phyloP scores from a whole-genome alignment of 2,888 invertebrate species.

The Arrhopalites spinosus region DNA sequence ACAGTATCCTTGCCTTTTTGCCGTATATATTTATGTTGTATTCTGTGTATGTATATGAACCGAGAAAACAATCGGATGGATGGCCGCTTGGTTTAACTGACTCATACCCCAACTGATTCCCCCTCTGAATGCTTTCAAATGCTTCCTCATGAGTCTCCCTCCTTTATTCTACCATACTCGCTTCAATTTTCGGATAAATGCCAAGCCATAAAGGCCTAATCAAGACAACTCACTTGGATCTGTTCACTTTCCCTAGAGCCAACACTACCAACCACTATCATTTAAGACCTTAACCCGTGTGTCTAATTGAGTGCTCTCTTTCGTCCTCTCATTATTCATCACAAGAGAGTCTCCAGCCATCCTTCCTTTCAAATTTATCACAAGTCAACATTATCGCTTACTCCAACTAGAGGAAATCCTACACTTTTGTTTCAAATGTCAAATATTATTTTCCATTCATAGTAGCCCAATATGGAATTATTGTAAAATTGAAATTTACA shows the following conservation, averaged over 20 bases:
- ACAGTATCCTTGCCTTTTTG: too few relatives aligned
- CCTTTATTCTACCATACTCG: not conserved
- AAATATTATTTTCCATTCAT: not conserved
- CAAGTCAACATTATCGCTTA: not conserved
- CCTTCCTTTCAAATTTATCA: not conserved
- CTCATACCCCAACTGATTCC: constrained; percentile 8
- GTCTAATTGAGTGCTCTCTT: constrained; percentile 2
- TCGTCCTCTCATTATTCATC: not conserved
- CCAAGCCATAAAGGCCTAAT: constrained; percentile 25
- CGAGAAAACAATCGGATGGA: constrained; percentile 24
- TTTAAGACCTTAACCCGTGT: not conserved
- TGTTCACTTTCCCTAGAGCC: constrained; percentile 8
- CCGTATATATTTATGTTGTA: too few relatives aligned
- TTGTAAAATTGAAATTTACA: not conserved
- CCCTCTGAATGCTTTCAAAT: not conserved
- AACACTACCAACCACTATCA: not conserved
- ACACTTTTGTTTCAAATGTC: not conserved
- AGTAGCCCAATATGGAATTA: not conserved
- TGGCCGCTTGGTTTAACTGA: constrained; percentile 10
- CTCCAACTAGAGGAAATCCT: not conserved
- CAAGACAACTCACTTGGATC: constrained; percentile 6
- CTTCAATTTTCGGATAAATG: constrained; percentile 26
- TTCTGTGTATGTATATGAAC: not conserved
- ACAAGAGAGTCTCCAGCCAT: not conserved
- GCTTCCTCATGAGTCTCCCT: not conserved